A percentile compares a stretch with the other conserved stretches of the same genome.
These are phyloP conservation scores for Molossus molossus DNA, from an alignment of 2,797 vertebrate species.

Conservation along the genomic window DNA sequence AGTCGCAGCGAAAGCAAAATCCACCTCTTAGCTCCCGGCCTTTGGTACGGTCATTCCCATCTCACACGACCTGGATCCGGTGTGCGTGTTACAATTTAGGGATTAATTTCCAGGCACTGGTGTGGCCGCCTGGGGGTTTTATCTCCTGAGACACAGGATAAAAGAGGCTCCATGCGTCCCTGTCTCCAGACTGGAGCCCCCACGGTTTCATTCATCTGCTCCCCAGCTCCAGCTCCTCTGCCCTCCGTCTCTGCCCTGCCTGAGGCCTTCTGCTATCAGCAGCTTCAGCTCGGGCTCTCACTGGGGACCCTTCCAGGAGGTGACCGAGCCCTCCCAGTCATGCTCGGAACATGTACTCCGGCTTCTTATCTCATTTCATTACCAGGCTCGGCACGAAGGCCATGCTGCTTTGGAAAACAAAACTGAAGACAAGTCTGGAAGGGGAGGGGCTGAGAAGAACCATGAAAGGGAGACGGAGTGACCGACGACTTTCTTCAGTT, in stretches of 20 bases:
- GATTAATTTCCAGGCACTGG: slow-evolving; percentile 59
- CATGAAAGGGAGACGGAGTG: not conserved
- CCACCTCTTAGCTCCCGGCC: not conserved
- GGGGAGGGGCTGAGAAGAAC: not conserved
- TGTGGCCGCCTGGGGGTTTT: slow-evolving; percentile 54
- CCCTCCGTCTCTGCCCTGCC: not conserved
- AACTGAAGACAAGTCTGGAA: slow-evolving; percentile 35
- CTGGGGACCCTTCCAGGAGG: slow-evolving; percentile 56
- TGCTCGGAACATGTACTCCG: slow-evolving; percentile 16
- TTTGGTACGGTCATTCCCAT: not conserved
- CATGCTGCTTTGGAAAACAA: slow-evolving; percentile 67
- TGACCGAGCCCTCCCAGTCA: slow-evolving; percentile 51
- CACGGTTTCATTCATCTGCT: not conserved
- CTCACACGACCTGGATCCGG: not conserved
- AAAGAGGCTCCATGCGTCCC: not conserved
- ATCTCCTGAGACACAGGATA: slow-evolving; percentile 39
- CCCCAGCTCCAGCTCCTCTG: not conserved
- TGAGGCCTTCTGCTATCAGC: not conserved
- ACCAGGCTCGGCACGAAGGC: slow-evolving; percentile 48
- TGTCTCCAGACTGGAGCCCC: not conserved
- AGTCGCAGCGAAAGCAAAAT: not conserved
- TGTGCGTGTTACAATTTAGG: not conserved
- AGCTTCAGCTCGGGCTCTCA: slow-evolving; percentile 32
- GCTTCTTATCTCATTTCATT: slow-evolving; percentile 79
- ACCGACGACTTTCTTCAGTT: not conserved